A percentile compares a stretch with the other conserved stretches of the same genome.
phyloP scores from a whole-genome alignment of 1,140 invertebrate genomes.

The Sogatella furcifera region DNA sequence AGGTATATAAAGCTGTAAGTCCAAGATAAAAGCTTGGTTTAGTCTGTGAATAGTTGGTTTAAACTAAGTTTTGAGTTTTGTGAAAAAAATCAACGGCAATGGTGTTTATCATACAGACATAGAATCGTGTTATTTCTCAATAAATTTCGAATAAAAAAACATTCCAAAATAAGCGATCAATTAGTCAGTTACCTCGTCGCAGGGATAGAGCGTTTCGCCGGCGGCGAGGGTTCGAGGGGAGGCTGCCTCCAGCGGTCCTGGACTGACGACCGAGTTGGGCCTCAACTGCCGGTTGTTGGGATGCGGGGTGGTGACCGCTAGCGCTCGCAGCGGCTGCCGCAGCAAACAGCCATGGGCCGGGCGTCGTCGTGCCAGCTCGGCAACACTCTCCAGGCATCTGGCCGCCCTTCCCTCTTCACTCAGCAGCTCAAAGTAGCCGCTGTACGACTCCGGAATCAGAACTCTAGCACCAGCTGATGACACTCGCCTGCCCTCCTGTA shows the following conservation, averaged over 20 bases:
- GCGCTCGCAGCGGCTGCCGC: slow-evolving; percentile 77
- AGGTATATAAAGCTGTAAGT: no score
- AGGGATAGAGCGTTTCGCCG: slow-evolving; percentile 62
- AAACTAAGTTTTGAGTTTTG: no score
- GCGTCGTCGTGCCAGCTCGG: slow-evolving; percentile 62
- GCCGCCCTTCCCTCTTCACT: slow-evolving; percentile 86
- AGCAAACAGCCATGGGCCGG: slow-evolving; percentile 70
- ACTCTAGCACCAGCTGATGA: slow-evolving; percentile 70
- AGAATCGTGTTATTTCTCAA: no score
- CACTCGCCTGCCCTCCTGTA: slow-evolving; percentile 59
- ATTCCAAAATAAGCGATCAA: no score
- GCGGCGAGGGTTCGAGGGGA: slow-evolving; percentile 51
- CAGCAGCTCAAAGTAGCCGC: slow-evolving; percentile 86
- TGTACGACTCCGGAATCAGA: slow-evolving; percentile 79
- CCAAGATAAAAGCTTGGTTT: no score
- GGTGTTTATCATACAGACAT: no score
- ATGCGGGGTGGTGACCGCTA: slow-evolving; percentile 49
- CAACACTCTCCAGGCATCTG: slow-evolving; percentile 77
- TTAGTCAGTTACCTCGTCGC: no score
- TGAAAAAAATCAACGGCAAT: no score
- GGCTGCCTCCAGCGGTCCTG: slow-evolving; percentile 33
- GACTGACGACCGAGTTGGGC: no score
- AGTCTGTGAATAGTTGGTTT: no score
- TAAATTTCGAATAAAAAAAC: no score
- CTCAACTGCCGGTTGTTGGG: no score